These are phyloP conservation scores for Dyspetes luteomarginatus DNA, from an alignment of 2,888 invertebrate genomes.

Conservation along the genomic window DNA sequence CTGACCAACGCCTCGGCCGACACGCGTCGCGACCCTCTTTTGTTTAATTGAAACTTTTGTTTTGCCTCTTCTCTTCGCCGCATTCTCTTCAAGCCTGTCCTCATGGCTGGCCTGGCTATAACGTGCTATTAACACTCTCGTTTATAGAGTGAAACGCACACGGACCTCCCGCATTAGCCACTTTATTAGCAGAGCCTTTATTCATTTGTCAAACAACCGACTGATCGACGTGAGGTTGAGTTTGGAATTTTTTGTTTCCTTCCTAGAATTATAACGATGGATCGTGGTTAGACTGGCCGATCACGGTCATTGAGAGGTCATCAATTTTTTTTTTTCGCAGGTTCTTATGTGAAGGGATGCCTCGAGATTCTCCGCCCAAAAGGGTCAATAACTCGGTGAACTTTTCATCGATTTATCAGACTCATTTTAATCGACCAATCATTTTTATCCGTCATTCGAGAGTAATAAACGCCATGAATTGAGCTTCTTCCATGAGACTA, in stretches of 20 bases:
- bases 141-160: slow-evolving; percentile 40
- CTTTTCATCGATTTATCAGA: too few species aligned
- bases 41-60: slow-evolving; percentile 68
- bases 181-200: slow-evolving; percentile 58
- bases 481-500: too few species aligned
- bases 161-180: slow-evolving; percentile 51
- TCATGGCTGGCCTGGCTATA: slow-evolving; percentile 39
- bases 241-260: background rate
- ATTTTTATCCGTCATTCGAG: too few species aligned
- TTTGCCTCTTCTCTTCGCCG: slow-evolving; percentile 58
- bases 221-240: background rate
- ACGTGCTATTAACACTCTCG: slow-evolving; percentile 53
- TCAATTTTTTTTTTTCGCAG: too few species aligned
- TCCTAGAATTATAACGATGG: background rate
- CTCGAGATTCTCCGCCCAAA: too few species aligned
- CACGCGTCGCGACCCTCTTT: slow-evolving; percentile 66
- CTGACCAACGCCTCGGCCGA: slow-evolving; percentile 49
- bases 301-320: too few species aligned
- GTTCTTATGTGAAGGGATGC: too few species aligned
- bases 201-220: slow-evolving; percentile 55
- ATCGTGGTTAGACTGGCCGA: background rate
- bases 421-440: too few species aligned
- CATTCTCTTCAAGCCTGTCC: slow-evolving; percentile 33
- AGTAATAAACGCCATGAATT: too few species aligned
- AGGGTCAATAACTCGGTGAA: too few species aligned